A percentile compares a stretch with the other conserved stretches of the same genome.
These are phyloP conservation scores for Cryptosula pallasiana DNA, from an alignment of 2,888 invertebrate species.

Conservation along the genomic window DNA sequence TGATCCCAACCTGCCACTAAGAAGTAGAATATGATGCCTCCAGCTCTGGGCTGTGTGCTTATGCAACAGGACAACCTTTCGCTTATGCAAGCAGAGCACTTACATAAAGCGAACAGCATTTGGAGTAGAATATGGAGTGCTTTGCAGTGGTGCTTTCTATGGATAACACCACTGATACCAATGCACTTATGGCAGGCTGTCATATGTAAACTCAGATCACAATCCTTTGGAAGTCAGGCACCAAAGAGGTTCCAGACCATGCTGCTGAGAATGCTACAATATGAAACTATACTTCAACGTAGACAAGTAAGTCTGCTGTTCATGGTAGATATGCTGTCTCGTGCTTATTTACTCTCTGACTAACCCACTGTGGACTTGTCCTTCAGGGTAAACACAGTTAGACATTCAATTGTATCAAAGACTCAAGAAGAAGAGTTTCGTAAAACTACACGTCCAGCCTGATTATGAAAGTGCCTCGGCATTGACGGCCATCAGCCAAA, in stretches of 20 bases:
- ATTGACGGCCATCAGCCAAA: background rate
- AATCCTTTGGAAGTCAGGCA: conserved; percentile 7
- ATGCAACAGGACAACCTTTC: conserved; percentile 30
- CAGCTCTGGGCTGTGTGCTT: conserved; percentile 26
- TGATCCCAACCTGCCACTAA: conserved; percentile 25
- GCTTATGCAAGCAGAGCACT: conserved; percentile 31
- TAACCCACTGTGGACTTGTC: background rate
- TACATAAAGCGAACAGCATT: conserved; percentile 30
- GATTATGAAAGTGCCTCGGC: background rate
- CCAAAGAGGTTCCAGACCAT: too few species aligned
- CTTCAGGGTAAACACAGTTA: background rate
- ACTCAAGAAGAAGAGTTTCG: background rate
- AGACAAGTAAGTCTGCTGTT: too few species aligned
- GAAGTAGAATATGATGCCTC: conserved; percentile 28
- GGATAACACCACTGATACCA: conserved; percentile 21
- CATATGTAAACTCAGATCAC: conserved; percentile 11
- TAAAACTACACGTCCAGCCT: background rate
- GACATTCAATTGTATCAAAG: background rate
- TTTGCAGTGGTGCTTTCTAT: conserved; percentile 20
- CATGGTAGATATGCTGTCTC: background rate
- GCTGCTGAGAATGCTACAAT: too few species aligned
- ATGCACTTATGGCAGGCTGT: conserved; percentile 16
- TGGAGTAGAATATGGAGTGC: conserved; percentile 30
- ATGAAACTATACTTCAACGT: too few species aligned
- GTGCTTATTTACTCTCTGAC: background rate